Percentiles rank a stretch among this genome's conserved stretches.
These are phyloP conservation scores for Syngnathus scovelli DNA, from an alignment of 2,113 vertebrate species.

Conservation along the genomic window DNA sequence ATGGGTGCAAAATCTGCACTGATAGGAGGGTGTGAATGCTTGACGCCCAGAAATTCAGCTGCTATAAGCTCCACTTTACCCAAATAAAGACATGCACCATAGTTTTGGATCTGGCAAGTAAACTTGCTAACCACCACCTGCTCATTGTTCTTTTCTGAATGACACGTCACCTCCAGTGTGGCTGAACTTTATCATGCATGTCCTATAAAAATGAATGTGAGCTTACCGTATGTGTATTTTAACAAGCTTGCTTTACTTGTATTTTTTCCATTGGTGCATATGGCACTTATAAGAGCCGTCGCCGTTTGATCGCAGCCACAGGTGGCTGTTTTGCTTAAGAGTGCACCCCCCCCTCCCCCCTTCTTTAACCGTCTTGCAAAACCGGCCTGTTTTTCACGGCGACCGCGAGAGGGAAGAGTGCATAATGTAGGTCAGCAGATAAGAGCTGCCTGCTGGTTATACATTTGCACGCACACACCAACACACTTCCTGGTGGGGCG, in stretches of 20 bases:
- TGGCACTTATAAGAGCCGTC: slow-evolving; percentile 30
- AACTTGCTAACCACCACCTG: neutral
- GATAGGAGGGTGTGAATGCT: too few relatives aligned
- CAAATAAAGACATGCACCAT: too few relatives aligned
- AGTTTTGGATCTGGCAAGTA: too few relatives aligned
- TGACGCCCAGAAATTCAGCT: too few relatives aligned
- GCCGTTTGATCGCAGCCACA: slow-evolving; percentile 42
- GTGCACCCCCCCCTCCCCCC: slow-evolving; percentile 15
- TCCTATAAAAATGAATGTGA: neutral
- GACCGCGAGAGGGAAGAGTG: slow-evolving; percentile 46
- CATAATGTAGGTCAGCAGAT: slow-evolving; percentile 67
- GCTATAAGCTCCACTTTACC: too few relatives aligned
- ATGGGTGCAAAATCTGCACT: too few relatives aligned
- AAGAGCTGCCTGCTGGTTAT: slow-evolving; percentile 65
- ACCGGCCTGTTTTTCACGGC: slow-evolving; percentile 41
- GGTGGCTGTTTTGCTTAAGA: slow-evolving; percentile 36
- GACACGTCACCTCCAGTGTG: neutral
- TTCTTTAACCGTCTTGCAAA: slow-evolving; percentile 37
- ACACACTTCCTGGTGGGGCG: slow-evolving; percentile 39
- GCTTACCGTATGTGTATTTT: neutral
- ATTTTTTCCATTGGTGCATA: slow-evolving; percentile 45
- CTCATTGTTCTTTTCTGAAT: neutral
- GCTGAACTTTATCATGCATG: neutral
- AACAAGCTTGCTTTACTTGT: slow-evolving; percentile 8
- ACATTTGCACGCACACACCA: slow-evolving; percentile 44